A percentile compares a stretch with the other conserved stretches of the same genome.
These are phyloP conservation scores for Camelus bactrianus DNA, from an alignment of 2,113 vertebrate species.

Conservation along the genomic window DNA sequence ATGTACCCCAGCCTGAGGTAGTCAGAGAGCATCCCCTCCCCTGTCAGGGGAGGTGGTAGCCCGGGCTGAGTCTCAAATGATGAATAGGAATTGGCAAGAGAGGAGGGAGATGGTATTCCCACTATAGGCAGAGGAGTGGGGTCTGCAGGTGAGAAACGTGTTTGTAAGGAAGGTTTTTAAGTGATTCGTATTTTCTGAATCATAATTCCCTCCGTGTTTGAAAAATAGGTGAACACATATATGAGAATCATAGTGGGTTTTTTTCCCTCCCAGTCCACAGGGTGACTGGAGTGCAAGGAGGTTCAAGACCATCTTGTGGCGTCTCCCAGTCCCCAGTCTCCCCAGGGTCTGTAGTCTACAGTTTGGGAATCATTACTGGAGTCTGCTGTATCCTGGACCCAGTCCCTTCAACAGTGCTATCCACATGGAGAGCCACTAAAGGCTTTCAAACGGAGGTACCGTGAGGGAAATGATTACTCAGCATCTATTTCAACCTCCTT, in stretches of 20 bases:
- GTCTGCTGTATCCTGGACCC: background rate
- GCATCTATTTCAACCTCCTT: slow-evolving; percentile 25
- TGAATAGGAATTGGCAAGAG: background rate
- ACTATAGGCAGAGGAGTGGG: background rate
- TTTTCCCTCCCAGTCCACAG: background rate
- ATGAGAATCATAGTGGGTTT: background rate
- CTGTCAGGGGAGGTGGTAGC: background rate
- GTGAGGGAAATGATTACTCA: background rate
- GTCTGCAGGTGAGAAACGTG: background rate
- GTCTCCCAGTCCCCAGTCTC: background rate
- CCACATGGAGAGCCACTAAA: background rate
- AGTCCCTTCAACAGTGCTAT: background rate
- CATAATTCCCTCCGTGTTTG: background rate
- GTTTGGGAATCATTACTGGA: background rate
- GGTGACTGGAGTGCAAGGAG: background rate
- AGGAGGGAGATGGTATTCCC: background rate
- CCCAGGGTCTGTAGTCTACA: background rate
- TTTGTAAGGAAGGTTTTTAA: slow-evolving; percentile 2
- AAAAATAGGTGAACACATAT: slow-evolving; percentile 21
- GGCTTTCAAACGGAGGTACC: background rate
- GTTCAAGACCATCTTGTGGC: background rate
- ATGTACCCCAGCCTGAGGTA: background rate
- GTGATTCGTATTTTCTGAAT: slow-evolving; percentile 12
- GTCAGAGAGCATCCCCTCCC: background rate
- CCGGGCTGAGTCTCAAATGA: background rate